Percentiles rank a stretch among this genome's conserved stretches.
These are phyloP conservation scores for Manacus vitellinus DNA, from an alignment of 2,113 vertebrate species.

Conservation along the genomic window DNA sequence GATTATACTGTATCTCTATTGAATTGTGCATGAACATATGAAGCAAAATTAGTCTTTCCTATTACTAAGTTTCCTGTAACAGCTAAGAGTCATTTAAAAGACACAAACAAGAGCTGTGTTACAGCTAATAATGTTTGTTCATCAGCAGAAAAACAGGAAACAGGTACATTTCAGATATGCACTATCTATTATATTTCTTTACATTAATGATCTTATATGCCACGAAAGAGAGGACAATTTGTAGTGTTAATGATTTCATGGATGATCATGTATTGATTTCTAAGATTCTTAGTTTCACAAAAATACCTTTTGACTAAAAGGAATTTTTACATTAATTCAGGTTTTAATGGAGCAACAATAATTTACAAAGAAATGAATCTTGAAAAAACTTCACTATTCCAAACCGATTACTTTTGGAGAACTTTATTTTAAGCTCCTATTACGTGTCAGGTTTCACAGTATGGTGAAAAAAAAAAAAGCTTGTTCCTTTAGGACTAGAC, in stretches of 20 bases:
- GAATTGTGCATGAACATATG: neutral
- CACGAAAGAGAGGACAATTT: neutral
- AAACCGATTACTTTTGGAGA: neutral
- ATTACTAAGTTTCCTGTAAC: neutral
- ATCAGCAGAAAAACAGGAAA: neutral
- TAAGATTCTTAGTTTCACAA: neutral
- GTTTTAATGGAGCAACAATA: neutral
- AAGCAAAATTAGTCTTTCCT: slow-evolving; percentile 10
- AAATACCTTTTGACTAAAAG: neutral
- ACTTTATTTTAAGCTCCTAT: neutral
- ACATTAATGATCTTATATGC: neutral
- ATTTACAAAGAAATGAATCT: neutral
- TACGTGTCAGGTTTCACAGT: neutral
- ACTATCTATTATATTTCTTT: neutral
- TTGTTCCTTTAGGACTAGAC: neutral
- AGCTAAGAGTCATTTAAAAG: neutral
- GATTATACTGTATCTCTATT: neutral
- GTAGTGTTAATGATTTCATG: neutral
- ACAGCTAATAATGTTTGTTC: neutral
- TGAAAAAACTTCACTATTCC: neutral
- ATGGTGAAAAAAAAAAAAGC: neutral
- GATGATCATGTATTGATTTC: neutral
- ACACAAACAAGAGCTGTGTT: neutral
- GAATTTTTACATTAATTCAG: neutral
- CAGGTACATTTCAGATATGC: neutral